Base-by-base conservation (phyloP, 1,140 invertebrate species). In the Sminthurinus signatus region DNA sequence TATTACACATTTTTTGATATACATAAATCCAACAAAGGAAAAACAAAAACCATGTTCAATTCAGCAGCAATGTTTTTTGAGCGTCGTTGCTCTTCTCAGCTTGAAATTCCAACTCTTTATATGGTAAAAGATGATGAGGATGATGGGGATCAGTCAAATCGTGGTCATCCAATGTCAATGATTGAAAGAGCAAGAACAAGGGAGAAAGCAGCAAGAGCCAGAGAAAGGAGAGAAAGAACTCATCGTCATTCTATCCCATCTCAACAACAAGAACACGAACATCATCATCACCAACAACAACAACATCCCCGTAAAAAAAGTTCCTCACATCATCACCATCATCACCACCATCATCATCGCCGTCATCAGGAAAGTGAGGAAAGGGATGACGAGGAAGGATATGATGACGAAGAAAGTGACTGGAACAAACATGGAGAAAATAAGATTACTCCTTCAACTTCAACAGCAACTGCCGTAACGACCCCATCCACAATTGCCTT, bases 41-140 rank as follows among this genome's bases (percentile, higher is more conserved):
- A 23, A 44, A 8, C 28, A 29, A 29, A 27, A 63, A 57, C 28
- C n/a, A 68, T 71, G 69, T 71, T 68, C 63, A 71, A 71, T 57
- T 71, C 69, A 17, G 69, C 69, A 32, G 69, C 69, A 19, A 65
- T 71, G 63, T 71, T 71, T 58, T 50, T 71, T 17, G 69, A 60
- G 23, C 48, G 69, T 32, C 52, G 69, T 48, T 68, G 66, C 43
- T 71, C 69, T 21, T 71, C 69, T 2, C 69, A 71, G 28, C 55
- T 68, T 44, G 66, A 71, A 17, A 68, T 71, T 51, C 69, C 69
- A 17, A 66, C 63, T 15, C 44, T 68, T 19, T 66, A 64, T 63
- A 58, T 59, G 25, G 27, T 51, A 43, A 59, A 65, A 23, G 66
- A 68, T 39, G 59, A 59, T 4, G 58, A 62, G 8, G 59, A 48